These are phyloP conservation scores for Dromaius novaehollandiae DNA, from an alignment of 2,113 vertebrate species.

Conservation along the genomic window DNA sequence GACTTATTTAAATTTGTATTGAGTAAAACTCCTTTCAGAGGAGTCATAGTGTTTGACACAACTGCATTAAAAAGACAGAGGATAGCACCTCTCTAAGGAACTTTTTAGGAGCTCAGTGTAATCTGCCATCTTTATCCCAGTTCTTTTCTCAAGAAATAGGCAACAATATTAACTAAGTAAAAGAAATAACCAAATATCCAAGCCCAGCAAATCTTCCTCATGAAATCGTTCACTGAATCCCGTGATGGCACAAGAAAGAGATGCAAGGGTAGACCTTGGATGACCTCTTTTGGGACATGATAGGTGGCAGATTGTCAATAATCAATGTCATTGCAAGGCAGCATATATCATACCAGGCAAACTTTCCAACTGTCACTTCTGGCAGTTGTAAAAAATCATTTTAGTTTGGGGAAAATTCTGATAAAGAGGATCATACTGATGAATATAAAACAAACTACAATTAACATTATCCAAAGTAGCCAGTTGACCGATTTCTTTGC, in stretches of 20 bases:
- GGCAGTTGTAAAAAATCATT: slow-evolving; percentile 71
- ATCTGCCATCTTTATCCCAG: not conserved
- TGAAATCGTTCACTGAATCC: not conserved
- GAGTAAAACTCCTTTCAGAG: not conserved
- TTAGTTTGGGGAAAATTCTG: slow-evolving; percentile 91
- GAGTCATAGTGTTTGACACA: not conserved
- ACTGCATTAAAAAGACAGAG: not conserved
- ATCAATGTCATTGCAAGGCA: not conserved
- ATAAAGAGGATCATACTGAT: slow-evolving; percentile 99
- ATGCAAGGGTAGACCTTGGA: not conserved
- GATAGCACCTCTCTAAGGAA: not conserved
- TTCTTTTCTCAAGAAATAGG: not conserved
- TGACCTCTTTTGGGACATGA: not conserved
- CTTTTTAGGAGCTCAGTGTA: not conserved
- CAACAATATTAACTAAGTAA: not conserved
- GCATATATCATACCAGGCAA: not conserved
- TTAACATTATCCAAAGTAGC: slow-evolving; percentile 95
- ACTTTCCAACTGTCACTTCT: not conserved
- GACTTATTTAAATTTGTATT: not conserved
- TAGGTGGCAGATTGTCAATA: not conserved
- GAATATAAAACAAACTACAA: slow-evolving; percentile 93
- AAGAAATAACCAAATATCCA: not conserved
- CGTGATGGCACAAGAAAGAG: not conserved
- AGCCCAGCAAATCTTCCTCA: not conserved
- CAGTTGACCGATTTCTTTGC: slow-evolving; percentile 97